Conservation (phyloP, 1,140 invertebrate species). For the Sogatella furcifera region DNA sequence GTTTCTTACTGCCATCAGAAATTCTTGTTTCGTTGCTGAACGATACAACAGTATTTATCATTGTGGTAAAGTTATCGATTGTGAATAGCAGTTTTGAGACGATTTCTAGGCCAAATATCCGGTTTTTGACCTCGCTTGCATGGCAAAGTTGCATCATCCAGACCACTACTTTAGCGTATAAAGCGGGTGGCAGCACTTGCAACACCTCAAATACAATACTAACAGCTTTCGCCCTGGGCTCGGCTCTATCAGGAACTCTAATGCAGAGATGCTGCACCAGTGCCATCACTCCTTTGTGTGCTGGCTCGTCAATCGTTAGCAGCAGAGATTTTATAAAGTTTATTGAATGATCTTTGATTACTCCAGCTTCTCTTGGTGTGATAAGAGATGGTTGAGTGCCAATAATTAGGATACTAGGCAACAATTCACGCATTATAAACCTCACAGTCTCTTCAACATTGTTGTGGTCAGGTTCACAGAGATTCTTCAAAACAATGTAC, state of each 20-base stretch:
- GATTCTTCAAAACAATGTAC: constrained; percentile 34
- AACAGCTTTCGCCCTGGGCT: constrained; percentile 42
- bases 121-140: constrained; percentile 36
- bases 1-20: too few species aligned
- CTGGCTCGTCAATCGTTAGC: constrained; percentile 29
- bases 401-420: constrained; percentile 37
- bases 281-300: constrained; percentile 32
- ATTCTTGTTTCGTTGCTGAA: too few species aligned
- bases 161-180: constrained; percentile 34
- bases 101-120: constrained; percentile 46
- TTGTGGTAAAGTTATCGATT: neutral
- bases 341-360: constrained; percentile 38
- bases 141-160: constrained; percentile 40
- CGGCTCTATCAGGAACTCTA: constrained; percentile 43
- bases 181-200: constrained; percentile 29
- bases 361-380: constrained; percentile 30
- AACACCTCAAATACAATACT: constrained; percentile 38
- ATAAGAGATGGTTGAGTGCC: constrained; percentile 30
- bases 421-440: constrained; percentile 37
- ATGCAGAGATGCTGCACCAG: constrained; percentile 46
- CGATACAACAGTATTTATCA: neutral
- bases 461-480: constrained; percentile 40
- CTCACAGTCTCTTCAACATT: constrained; percentile 33
- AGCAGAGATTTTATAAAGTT: constrained; percentile 40
- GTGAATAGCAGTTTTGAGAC: constrained; percentile 36